Conservation (phyloP, 2,888 invertebrate genomes). For the Alentia gelatinosa region DNA sequence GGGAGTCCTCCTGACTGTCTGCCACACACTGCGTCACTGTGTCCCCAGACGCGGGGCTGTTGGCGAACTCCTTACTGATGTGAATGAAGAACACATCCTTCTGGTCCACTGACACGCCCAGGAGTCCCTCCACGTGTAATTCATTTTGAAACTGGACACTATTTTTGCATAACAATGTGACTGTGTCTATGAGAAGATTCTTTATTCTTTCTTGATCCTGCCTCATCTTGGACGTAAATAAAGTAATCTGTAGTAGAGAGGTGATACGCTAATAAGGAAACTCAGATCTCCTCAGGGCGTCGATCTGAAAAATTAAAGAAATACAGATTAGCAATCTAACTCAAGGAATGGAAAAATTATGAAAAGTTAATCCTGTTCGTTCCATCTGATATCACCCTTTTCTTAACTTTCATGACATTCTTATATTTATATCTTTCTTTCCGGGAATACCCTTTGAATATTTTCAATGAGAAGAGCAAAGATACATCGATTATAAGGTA, state of each 20-base stretch:
- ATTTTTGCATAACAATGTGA: conserved; percentile 55
- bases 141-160: conserved; percentile 49
- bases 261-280: neutral
- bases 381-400: no score
- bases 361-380: no score
- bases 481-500: no score
- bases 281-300: neutral
- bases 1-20: neutral
- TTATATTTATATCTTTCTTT: no score
- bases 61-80: conserved; percentile 55
- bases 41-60: neutral
- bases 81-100: conserved; percentile 58
- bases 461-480: no score
- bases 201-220: conserved; percentile 54
- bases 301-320: neutral
- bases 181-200: conserved; percentile 55
- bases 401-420: no score
- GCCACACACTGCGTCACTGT: neutral
- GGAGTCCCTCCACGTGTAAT: conserved; percentile 56
- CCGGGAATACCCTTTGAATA: no score
- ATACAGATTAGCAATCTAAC: no score
- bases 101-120: conserved; percentile 59
- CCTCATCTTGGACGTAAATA: conserved; percentile 53
- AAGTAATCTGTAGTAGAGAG: no score
- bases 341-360: no score